phyloP scores from a whole-genome alignment of 2,888 invertebrate species.

The Drosophila nr. fundita region DNA sequence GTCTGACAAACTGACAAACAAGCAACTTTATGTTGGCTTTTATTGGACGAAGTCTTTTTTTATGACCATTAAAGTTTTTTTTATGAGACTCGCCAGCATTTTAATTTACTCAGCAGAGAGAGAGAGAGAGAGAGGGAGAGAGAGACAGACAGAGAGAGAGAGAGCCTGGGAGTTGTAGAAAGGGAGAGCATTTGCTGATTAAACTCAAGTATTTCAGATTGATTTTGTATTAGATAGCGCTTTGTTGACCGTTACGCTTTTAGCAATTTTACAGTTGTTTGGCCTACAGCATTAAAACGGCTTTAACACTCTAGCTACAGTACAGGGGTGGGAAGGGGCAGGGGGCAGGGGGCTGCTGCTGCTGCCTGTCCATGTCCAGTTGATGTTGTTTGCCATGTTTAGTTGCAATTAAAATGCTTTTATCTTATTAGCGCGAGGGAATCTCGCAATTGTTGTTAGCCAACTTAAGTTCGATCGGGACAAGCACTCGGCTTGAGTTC shows the following conservation, averaged over 20 bases:
- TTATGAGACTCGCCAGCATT: conserved; percentile 59
- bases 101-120: conserved; percentile 61
- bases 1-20: conserved; percentile 55
- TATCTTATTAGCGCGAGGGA: conserved; percentile 75
- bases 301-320: background rate
- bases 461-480: conserved; percentile 4
- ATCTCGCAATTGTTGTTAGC: conserved; percentile 31
- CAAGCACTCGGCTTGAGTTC: conserved; percentile 1
- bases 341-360: conserved; percentile 12
- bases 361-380: conserved; percentile 56
- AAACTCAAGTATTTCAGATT: conserved; percentile 10
- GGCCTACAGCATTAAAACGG: conserved; percentile 55
- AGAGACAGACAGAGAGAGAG: too few relatives aligned
- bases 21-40: conserved; percentile 55
- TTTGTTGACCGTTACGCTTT: conserved; percentile 34
- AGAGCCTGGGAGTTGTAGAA: conserved; percentile 11
- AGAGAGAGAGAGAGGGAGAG: background rate
- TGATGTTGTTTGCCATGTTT: conserved; percentile 69
- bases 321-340: background rate
- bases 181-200: conserved; percentile 26
- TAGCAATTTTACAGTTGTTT: conserved; percentile 70
- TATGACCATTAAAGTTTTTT: conserved; percentile 50
- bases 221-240: conserved; percentile 20
- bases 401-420: conserved; percentile 80
- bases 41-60: conserved; percentile 41